Evolutionary conservation across 2,888 invertebrate species (phyloP).

Genomic region (Drosophila putrida): DNA sequence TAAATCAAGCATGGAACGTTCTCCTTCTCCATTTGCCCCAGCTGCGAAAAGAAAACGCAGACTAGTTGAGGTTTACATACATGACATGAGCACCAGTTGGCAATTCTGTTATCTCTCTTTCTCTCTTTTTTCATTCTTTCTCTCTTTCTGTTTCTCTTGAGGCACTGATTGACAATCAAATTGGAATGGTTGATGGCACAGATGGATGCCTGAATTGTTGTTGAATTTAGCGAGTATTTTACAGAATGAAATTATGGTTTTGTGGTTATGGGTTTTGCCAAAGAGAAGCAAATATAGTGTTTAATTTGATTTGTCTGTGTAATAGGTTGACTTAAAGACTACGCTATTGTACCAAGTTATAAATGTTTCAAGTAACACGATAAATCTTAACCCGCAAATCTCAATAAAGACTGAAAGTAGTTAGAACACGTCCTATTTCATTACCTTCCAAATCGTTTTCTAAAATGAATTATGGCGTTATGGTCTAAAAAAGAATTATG

Average conservation of each 20-base stretch:
- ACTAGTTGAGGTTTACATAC: conserved; percentile 52
- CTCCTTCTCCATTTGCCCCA: conserved; percentile 35
- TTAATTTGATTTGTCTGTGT: not conserved
- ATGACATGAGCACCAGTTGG: conserved; percentile 33
- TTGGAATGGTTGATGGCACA: conserved; percentile 42
- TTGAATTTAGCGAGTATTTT: not conserved
- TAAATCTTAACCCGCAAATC: too few species aligned
- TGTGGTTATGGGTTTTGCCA: not conserved
- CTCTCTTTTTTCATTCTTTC: conserved; percentile 3
- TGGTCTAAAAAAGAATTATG: too few species aligned
- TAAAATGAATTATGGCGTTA: too few species aligned
- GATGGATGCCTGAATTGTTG: conserved; percentile 14
- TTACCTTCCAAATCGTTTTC: too few species aligned
- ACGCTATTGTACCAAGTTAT: not conserved
- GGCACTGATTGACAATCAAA: conserved; percentile 60
- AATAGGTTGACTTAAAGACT: not conserved
- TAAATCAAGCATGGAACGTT: conserved; percentile 69
- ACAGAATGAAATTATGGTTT: conserved; percentile 6
- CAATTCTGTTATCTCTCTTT: conserved; percentile 7
- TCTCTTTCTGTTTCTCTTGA: conserved; percentile 14
- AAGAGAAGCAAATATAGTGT: not conserved
- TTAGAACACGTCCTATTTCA: too few species aligned
- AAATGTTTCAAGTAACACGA: too few species aligned
- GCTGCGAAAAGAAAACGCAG: conserved; percentile 53
- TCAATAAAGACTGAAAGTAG: too few species aligned